Evolutionary conservation across 2,113 vertebrate species (phyloP).

Genomic region (Hyperoodon ampullatus): DNA sequence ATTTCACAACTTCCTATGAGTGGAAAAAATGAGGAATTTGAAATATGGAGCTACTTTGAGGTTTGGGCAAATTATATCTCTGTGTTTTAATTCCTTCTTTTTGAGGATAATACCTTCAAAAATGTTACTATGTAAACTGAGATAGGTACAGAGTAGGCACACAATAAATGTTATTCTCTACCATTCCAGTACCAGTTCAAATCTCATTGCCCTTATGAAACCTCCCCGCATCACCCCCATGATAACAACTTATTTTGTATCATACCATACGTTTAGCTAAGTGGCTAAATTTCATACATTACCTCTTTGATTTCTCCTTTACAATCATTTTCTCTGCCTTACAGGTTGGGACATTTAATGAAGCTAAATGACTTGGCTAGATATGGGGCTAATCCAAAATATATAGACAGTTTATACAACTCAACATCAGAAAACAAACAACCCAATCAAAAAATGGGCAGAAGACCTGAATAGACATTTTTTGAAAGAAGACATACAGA

Average conservation of each 20-base stretch:
- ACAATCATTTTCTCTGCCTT: not conserved
- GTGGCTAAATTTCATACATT: not conserved
- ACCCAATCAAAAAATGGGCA: too few species aligned
- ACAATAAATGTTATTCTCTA: not conserved
- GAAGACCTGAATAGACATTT: too few species aligned
- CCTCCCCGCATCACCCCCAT: not conserved
- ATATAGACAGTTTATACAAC: too few species aligned
- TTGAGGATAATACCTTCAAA: not conserved
- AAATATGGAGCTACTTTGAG: not conserved
- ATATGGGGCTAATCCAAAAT: too few species aligned
- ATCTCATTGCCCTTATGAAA: not conserved
- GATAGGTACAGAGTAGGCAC: not conserved
- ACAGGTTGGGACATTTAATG: not conserved
- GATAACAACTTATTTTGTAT: not conserved
- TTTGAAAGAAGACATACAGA: too few species aligned
- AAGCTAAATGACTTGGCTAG: not conserved
- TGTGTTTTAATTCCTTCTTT: not conserved
- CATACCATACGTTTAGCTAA: not conserved
- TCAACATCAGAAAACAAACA: too few species aligned
- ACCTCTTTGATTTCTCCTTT: conserved; percentile 1
- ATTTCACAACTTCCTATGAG: not conserved
- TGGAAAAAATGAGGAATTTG: conserved; percentile 6
- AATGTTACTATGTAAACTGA: not conserved
- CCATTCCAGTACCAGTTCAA: not conserved
- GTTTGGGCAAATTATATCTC: conserved; percentile 8